These are phyloP conservation scores for Vimba vimba DNA, from an alignment of 2,113 vertebrate genomes.

Conservation along the genomic window DNA sequence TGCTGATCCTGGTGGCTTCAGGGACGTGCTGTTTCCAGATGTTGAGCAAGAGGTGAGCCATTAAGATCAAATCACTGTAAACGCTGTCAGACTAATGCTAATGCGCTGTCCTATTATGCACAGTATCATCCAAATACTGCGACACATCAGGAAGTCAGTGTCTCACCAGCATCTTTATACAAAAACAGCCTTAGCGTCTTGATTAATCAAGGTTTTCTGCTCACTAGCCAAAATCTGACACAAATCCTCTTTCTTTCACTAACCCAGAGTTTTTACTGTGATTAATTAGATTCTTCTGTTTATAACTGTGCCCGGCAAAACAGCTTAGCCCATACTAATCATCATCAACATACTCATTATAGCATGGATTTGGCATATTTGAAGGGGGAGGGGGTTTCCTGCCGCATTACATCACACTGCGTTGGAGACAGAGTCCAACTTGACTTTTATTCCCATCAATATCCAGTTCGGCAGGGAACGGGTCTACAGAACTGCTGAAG, in stretches of 20 bases:
- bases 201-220: conserved; percentile 12
- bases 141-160: conserved; percentile 26
- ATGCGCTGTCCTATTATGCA: conserved; percentile 3
- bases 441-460: conserved; percentile 15
- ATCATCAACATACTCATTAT: conserved; percentile 41
- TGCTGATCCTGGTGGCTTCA: conserved; percentile 94
- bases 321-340: conserved; percentile 46
- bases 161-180: not conserved
- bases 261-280: conserved; percentile 18
- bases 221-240: conserved; percentile 11
- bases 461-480: conserved; percentile 11
- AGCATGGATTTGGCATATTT: conserved; percentile 38
- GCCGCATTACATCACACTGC: conserved; percentile 18
- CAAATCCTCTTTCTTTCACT: not conserved
- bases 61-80: conserved; percentile 18
- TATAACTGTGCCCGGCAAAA: conserved; percentile 30
- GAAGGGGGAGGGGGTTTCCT: not conserved
- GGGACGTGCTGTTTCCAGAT: conserved; percentile 95
- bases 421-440: not conserved
- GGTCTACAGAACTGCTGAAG: conserved; percentile 38
- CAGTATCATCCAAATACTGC: not conserved
- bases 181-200: conserved; percentile 2
- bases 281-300: conserved; percentile 34
- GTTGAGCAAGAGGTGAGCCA: conserved; percentile 86
- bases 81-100: conserved; percentile 30